Conservation (phyloP, 2,888 invertebrate genomes). For the Syrphus vitripennis region DNA sequence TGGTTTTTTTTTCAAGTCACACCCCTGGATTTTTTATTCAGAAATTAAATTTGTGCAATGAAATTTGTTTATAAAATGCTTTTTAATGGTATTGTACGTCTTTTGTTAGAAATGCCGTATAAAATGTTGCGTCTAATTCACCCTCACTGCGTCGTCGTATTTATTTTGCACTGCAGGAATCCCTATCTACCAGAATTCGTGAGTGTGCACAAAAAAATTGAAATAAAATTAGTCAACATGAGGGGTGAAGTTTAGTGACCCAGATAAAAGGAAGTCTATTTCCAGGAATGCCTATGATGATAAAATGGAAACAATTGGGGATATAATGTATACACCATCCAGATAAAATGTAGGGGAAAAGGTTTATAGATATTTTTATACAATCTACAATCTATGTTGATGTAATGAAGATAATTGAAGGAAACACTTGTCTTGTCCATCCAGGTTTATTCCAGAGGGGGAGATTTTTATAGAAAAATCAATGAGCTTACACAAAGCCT, state of each 20-base stretch:
- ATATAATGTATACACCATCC: background rate
- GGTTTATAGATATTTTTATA: background rate
- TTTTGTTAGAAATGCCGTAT: background rate
- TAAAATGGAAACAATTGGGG: slow-evolving; percentile 58
- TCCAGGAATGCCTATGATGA: slow-evolving; percentile 7
- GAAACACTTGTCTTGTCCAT: background rate
- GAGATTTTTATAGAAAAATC: slow-evolving; percentile 47
- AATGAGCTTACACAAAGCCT: slow-evolving; percentile 42
- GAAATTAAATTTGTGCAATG: background rate
- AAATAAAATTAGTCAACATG: slow-evolving; percentile 64
- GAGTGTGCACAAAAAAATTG: slow-evolving; percentile 15
- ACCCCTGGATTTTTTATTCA: background rate
- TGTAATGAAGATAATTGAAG: background rate
- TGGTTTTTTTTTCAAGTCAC: background rate
- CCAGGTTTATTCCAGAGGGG: background rate
- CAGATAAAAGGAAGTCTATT: slow-evolving; percentile 47
- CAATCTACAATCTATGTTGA: background rate
- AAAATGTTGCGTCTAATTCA: background rate
- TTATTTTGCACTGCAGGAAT: slow-evolving; percentile 43
- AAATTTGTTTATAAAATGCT: background rate
- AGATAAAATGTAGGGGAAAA: background rate
- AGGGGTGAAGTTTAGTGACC: slow-evolving; percentile 49
- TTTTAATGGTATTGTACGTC: background rate
- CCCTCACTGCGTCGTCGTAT: background rate
- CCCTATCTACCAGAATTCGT: slow-evolving; percentile 3